Base-by-base conservation (phyloP, 2,113 vertebrate species). In the Caloenas nicobarica region DNA sequence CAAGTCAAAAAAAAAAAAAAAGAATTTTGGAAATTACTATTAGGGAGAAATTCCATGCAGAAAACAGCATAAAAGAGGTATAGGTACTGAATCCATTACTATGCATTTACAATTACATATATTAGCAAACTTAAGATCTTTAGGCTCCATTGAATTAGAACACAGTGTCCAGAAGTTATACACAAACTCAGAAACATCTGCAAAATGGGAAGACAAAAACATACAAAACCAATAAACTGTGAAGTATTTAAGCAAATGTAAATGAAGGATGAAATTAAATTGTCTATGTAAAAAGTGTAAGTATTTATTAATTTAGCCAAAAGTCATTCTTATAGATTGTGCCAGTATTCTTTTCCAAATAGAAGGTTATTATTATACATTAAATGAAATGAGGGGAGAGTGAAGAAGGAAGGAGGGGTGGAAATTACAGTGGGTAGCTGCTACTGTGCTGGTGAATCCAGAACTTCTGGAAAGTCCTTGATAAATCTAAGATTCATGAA, bases 401-500 rank as follows among this genome's bases (percentile, higher is more conserved):
- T 11, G 28, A 70, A 17, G 19, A 81, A 80, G 25, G 17, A 23
- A 88, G 12, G 23, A 92, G 16, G 31, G 28, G 26, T 5, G 0
- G 33, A 84, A 91, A 54, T 78, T 60, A 51, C 22, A 38, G 34
- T 11, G 65, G 25, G 69, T 38, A 36, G 58, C 11, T 86, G 61
- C 42, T 84, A 6, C 8, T 62, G 25, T 7, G 2, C 34, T 65
- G 22, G n/a, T 0, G 0, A 91, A 93, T 64, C 36, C 56, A n/a
- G 64, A 73, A 73, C 28, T 94, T 93, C 61, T 46, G 40, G 50
- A 50, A 91, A 81, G 50, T 53, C 86, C 66, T 72, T 89, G 46
- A 13, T 48, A 81, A 94, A 91, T 19, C 61, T 9, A 38, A 89
- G 83, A 87, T 65, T 81, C 40, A 40, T 7, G 14, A 91, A 61